phyloP scores from a whole-genome alignment of 2,797 vertebrate species.

The Schizopygopsis pylzovi region DNA sequence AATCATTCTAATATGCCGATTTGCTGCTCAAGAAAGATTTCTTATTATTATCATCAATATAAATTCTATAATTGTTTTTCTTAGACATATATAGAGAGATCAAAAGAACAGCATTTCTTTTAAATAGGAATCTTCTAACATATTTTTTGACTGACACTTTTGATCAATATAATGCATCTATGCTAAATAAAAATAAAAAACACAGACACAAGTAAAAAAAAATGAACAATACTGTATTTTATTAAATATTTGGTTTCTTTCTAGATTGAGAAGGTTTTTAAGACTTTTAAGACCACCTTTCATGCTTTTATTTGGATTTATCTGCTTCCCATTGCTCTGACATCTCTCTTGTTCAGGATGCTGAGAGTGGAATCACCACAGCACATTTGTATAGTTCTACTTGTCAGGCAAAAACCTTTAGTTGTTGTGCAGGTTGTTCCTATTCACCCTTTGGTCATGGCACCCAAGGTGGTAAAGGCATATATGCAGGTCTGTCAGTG shows the following conservation, averaged over 20 bases:
- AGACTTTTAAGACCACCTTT: not conserved
- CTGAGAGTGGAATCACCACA: not conserved
- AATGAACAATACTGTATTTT: not conserved
- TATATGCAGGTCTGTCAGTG: constrained; percentile 9
- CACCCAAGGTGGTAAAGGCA: not conserved
- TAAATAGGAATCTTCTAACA: too few relatives aligned
- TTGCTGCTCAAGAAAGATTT: not conserved
- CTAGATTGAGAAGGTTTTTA: not conserved
- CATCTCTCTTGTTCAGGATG: not conserved
- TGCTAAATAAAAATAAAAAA: not conserved
- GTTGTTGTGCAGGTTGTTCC: not conserved
- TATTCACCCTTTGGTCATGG: not conserved
- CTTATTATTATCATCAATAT: not conserved
- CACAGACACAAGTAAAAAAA: too few relatives aligned
- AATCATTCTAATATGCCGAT: not conserved
- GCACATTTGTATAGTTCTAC: not conserved
- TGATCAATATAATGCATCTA: not conserved
- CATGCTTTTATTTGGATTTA: not conserved
- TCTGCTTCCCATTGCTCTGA: not conserved
- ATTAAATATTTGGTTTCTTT: not conserved
- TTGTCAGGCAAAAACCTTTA: not conserved
- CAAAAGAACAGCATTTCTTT: too few relatives aligned
- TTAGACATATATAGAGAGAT: too few relatives aligned
- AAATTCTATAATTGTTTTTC: too few relatives aligned
- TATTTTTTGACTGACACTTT: too few relatives aligned